These are phyloP conservation scores for Arothron firmamentum DNA, from an alignment of 2,113 vertebrate species.

Conservation along the genomic window DNA sequence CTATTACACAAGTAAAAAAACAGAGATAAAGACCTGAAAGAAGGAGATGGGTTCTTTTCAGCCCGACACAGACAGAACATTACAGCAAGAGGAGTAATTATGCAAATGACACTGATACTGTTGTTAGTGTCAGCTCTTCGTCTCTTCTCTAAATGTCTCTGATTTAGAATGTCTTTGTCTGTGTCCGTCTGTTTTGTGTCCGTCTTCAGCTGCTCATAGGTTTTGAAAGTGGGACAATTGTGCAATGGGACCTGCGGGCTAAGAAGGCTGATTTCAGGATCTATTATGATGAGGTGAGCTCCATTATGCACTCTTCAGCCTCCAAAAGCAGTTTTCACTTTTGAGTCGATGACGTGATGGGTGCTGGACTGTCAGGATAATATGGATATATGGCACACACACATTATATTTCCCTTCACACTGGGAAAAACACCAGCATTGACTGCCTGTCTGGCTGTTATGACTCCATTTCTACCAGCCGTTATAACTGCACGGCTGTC, in stretches of 20 bases:
- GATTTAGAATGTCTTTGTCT: slow-evolving; percentile 1
- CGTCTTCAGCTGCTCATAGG: slow-evolving; percentile 86
- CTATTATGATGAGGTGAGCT: slow-evolving; percentile 96
- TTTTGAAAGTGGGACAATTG: slow-evolving; percentile 94
- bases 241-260: slow-evolving; percentile 91
- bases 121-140: neutral
- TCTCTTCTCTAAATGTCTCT: slow-evolving; percentile 7
- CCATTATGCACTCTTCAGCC: neutral
- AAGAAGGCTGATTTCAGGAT: slow-evolving; percentile 94
- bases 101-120: neutral
- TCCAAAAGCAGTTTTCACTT: neutral
- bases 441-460: too few relatives aligned
- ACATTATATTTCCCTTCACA: too few relatives aligned
- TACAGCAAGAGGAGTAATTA: neutral
- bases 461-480: too few relatives aligned
- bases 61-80: slow-evolving; percentile 3
- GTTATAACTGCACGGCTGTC: too few relatives aligned
- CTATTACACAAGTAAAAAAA: neutral
- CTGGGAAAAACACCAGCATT: too few relatives aligned
- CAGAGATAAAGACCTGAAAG: neutral
- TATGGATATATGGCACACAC: too few relatives aligned
- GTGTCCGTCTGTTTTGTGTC: too few relatives aligned
- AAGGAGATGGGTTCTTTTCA: neutral
- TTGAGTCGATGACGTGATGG: too few relatives aligned
- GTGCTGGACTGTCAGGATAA: too few relatives aligned